A percentile compares a stretch with the other conserved stretches of the same genome.
Conservation (phyloP, 2,888 invertebrate species). For the Tethea ocularis region DNA sequence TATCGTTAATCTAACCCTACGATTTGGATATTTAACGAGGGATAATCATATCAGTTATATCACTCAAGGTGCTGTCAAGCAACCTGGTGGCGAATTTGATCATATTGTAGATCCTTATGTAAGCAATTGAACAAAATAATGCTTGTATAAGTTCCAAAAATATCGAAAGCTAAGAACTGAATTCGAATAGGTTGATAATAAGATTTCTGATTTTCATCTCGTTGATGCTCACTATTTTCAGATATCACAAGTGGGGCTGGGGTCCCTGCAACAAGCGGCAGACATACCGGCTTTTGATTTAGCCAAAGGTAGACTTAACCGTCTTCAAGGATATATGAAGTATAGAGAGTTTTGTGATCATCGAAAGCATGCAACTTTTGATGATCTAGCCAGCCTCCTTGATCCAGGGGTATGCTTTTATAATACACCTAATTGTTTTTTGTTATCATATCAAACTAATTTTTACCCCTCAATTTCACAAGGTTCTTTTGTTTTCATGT, state of each 20-base stretch:
- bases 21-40: conserved; percentile 38
- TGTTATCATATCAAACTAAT: too few species aligned
- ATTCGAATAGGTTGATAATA: too few species aligned
- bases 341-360: conserved; percentile 91
- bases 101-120: conserved; percentile 41
- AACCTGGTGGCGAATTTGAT: conserved; percentile 37
- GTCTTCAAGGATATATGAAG: conserved; percentile 92
- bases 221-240: too few species aligned
- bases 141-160: neutral
- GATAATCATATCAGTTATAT: conserved; percentile 38
- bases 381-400: conserved; percentile 53
- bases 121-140: conserved; percentile 14
- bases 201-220: too few species aligned
- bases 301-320: conserved; percentile 81
- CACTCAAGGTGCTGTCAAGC: conserved; percentile 46
- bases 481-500: too few species aligned
- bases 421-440: too few species aligned
- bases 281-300: neutral
- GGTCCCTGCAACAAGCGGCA: neutral
- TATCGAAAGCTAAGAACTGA: conserved; percentile 25
- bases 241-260: neutral
- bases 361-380: conserved; percentile 78
- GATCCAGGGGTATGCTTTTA: neutral
- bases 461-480: too few species aligned
- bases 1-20: conserved; percentile 43